Evolutionary conservation across 1,140 invertebrate genomes (phyloP).

Genomic region (Varroa destructor): DNA sequence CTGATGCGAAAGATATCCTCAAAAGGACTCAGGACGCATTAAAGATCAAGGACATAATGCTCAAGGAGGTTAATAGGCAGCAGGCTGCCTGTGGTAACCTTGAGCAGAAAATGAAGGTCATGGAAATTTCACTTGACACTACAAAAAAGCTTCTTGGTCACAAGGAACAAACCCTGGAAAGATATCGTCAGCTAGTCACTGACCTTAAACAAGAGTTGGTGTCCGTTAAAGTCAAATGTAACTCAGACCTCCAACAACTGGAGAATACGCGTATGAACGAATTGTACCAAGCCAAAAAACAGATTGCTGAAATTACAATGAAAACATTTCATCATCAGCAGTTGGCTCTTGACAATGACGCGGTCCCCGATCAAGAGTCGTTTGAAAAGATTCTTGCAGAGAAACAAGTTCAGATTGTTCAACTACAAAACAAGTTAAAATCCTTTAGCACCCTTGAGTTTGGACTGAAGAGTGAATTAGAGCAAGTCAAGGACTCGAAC

Average conservation of each 20-base stretch:
- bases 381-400: constrained; percentile 19
- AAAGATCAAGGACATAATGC: constrained; percentile 12
- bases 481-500: constrained; percentile 5
- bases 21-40: constrained; percentile 18
- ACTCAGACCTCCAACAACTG: not conserved
- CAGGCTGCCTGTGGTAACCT: constrained; percentile 16
- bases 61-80: constrained; percentile 15
- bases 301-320: constrained; percentile 25
- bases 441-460: not conserved
- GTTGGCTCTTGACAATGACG: not conserved
- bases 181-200: constrained; percentile 18
- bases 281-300: constrained; percentile 19
- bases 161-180: constrained; percentile 19
- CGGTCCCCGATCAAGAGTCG: not conserved
- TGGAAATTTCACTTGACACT: constrained; percentile 19
- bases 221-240: constrained; percentile 12
- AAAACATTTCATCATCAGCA: constrained; percentile 16
- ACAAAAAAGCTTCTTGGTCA: constrained; percentile 22
- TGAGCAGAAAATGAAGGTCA: constrained; percentile 8
- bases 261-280: constrained; percentile 20
- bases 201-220: constrained; percentile 15
- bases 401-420: constrained; percentile 15
- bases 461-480: constrained; percentile 4
- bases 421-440: constrained; percentile 15
- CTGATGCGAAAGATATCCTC: constrained; percentile 10